These are phyloP conservation scores for Macropodus opercularis DNA, from an alignment of 2,797 vertebrate genomes.

Conservation along the genomic window DNA sequence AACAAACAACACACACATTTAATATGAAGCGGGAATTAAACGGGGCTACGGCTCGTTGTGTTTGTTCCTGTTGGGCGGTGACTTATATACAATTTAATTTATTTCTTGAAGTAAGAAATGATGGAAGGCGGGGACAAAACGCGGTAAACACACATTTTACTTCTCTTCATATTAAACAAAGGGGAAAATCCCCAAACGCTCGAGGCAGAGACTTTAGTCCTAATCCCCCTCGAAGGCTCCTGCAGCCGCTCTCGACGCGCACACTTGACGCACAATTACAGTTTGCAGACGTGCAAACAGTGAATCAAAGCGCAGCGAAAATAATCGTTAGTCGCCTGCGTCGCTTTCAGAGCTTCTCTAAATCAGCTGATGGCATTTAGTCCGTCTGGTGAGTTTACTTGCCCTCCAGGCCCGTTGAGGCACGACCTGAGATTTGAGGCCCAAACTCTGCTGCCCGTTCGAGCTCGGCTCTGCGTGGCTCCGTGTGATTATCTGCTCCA, in stretches of 20 bases:
- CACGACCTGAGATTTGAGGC: slow-evolving; percentile 16
- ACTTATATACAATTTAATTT: too few relatives aligned
- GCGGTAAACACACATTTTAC: not conserved
- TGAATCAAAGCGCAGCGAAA: slow-evolving; percentile 41
- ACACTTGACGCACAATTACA: slow-evolving; percentile 58
- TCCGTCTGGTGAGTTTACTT: not conserved
- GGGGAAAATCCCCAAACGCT: slow-evolving; percentile 36
- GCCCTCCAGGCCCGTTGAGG: slow-evolving; percentile 13
- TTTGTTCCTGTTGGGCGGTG: too few relatives aligned
- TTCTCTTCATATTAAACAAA: slow-evolving; percentile 9
- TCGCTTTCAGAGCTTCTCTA: not conserved
- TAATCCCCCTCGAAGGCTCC: slow-evolving; percentile 50
- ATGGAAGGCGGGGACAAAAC: not conserved
- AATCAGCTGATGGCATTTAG: slow-evolving; percentile 13
- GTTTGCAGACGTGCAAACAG: slow-evolving; percentile 49
- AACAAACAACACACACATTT: slow-evolving; percentile 28
- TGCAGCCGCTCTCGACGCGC: slow-evolving; percentile 42
- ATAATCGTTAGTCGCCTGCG: slow-evolving; percentile 51
- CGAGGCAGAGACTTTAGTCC: slow-evolving; percentile 45
- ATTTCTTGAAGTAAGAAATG: too few relatives aligned
- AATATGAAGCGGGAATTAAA: too few relatives aligned
- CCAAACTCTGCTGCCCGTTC: slow-evolving; percentile 41
- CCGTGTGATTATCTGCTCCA: slow-evolving; percentile 52
- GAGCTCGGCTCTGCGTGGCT: slow-evolving; percentile 19
- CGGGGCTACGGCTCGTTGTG: too few relatives aligned